Evolutionary conservation across 1,140 invertebrate species (phyloP), one percentile per base, ranked within the genome.

Genomic region (Brachystomella parvula): DNA sequence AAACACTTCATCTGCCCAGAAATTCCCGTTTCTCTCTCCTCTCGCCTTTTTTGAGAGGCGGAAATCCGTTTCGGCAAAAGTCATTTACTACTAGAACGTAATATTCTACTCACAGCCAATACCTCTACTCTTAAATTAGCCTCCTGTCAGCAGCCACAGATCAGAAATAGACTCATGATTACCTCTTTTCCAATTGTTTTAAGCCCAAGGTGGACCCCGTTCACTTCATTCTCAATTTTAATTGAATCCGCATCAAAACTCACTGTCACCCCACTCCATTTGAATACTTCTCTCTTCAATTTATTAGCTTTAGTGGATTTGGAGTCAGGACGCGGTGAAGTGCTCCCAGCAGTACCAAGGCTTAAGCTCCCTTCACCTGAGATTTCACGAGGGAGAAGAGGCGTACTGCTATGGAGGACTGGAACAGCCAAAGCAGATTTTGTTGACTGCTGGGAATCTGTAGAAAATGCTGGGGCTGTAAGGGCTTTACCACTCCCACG

Each of bases 131-230:
- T n/a, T n/a, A n/a, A n/a, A n/a, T n/a, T n/a, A n/a, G n/a, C n/a
- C n/a, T n/a, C n/a, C n/a, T n/a, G n/a, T n/a, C n/a, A n/a, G n/a
- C n/a, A n/a, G n/a, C n/a, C n/a, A n/a, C n/a, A n/a, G n/a, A n/a
- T n/a, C n/a, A n/a, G n/a, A n/a, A n/a, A n/a, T 26, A 26, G 15
- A 56, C 9, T 6, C 24, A 12, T 56, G 15, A 17, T 26, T 59
- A 74, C 72, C 72, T 74, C 72, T 68, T 74, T 74, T 33, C 72
- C 72, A 69, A 74, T 72, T n/a, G 28, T n/a, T 39, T 71, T 72
- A 35, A 72, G 65, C 30, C 71, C 73, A 2, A 66, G 63, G n/a
- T 59, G 71, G 73, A 35, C 57, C 71, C 73, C 73, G 56, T 74
- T 74, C 1, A 72, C 71, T 67, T 72, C 71, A 63, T 74, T 74